Evolutionary conservation across 2,113 vertebrate genomes (phyloP).

Genomic region (Sprattus sprattus): DNA sequence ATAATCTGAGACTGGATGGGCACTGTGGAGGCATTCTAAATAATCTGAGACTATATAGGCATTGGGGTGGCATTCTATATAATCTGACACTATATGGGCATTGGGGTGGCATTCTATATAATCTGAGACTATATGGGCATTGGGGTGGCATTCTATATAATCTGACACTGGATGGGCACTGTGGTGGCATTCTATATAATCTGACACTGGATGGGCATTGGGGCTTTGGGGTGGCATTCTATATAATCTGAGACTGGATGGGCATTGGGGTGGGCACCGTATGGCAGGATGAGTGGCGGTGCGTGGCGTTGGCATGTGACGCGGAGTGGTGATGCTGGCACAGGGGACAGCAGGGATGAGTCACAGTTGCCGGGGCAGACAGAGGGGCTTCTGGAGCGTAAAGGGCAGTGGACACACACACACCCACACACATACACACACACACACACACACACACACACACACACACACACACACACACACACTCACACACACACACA

Average conservation of each 20-base stretch:
- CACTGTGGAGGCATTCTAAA: not conserved
- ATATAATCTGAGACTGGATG: too few relatives aligned
- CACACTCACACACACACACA: conserved; percentile 35
- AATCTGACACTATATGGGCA: too few relatives aligned
- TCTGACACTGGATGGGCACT: not conserved
- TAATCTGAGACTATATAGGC: not conserved
- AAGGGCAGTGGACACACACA: conserved; percentile 60
- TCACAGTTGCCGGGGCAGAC: conserved; percentile 39
- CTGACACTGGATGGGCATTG: not conserved
- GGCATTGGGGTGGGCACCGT: too few relatives aligned
- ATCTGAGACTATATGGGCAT: too few relatives aligned
- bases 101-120: too few relatives aligned
- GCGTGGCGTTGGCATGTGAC: conserved; percentile 14
- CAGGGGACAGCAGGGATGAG: conserved; percentile 27
- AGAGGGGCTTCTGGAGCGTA: conserved; percentile 57
- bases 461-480: conserved; percentile 46
- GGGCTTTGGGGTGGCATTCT: not conserved
- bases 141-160: too few relatives aligned
- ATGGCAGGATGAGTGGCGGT: too few relatives aligned
- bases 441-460: conserved; percentile 27
- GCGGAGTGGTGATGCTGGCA: not conserved
- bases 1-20: not conserved
- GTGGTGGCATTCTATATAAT: not conserved
- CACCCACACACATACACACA: conserved; percentile 46
- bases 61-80: too few relatives aligned